A percentile compares a stretch with the other conserved stretches of the same genome.
phyloP scores from a whole-genome alignment of 2,888 invertebrate species.

The Pristionchus maxplancki region DNA sequence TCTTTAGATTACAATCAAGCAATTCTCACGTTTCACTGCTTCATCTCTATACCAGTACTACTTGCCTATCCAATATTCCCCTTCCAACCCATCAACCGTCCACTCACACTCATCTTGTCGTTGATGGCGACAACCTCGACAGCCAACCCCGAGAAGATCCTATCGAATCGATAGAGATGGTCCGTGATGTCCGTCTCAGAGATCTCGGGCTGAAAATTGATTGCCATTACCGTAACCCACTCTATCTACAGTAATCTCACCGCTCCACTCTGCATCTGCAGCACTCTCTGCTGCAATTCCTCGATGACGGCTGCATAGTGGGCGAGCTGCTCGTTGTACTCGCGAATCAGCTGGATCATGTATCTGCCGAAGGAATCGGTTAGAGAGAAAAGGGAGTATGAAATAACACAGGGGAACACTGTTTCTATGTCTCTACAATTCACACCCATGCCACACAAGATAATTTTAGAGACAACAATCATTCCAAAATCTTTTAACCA shows the following conservation, averaged over 20 bases:
- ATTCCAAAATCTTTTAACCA: no score
- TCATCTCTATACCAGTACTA: not conserved
- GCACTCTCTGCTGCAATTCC: conserved; percentile 45
- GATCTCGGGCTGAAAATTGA: not conserved
- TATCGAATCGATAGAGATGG: conserved; percentile 10
- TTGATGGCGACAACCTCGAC: not conserved
- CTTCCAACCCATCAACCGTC: not conserved
- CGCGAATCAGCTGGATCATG: conserved; percentile 53
- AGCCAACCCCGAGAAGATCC: not conserved
- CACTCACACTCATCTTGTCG: conserved; percentile 36
- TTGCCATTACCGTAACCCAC: not conserved
- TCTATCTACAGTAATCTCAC: not conserved
- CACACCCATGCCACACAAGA: no score
- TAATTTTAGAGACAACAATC: no score
- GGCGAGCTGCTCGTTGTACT: conserved; percentile 51
- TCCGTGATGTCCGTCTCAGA: conserved; percentile 17
- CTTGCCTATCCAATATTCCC: not conserved
- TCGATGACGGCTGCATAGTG: conserved; percentile 53
- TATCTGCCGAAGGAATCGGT: conserved; percentile 49
- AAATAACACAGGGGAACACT: no score
- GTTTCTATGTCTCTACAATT: no score
- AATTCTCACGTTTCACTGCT: no score
- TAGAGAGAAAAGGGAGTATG: no score
- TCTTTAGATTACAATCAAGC: no score
- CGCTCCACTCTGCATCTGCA: conserved; percentile 34